Evolutionary conservation across 2,888 invertebrate species (phyloP), one percentile per base, ranked within the genome.

Genomic region (Tyria jacobaeae): DNA sequence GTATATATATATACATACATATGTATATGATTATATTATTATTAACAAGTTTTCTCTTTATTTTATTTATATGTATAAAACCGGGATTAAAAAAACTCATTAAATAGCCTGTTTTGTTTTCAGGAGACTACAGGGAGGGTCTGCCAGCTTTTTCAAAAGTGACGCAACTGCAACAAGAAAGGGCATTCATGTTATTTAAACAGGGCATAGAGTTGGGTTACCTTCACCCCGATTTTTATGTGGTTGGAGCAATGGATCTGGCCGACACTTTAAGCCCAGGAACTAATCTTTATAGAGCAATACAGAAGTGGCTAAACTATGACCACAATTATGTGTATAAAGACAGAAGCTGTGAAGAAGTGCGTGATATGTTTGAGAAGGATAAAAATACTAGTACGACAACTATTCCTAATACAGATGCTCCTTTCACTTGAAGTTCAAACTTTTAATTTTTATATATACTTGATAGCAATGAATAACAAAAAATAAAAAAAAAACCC

Each of bases 81-180:
- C n/a, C n/a, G n/a, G n/a, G n/a, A n/a, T n/a, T n/a, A 39, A 3
- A 14, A 39, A 39, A 39, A 39, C n/a, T 31, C 27, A n/a, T 39
- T 39, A 9, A 41, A 17, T 41, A n/a, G 21, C 21, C 3, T 21
- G 21, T 21, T 44, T 0, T 10, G 17, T 3, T 44, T 34, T 14
- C 82, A 92, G 93, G 93, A 39, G 91, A 93, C 67, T 93, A 93
- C 75, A 82, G 92, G 2, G 87, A 84, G 56, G 86, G 85, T n/a
- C 57, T 71, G 0, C 63, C 72, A 1, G 58, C 70, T 0, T 83
- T 84, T 56, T 59, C 87, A 0, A 70, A 62, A 21, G 87, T 89
- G 1, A 86, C 89, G 0, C 72, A 73, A 2, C 68, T 76, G 1
- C 92, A 91, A 64, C 60, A 89, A 34, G 63, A 78, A 35, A 80